A percentile compares a stretch with the other conserved stretches of the same genome.
phyloP scores from a whole-genome alignment of 2,113 vertebrate genomes.

The Atherinomorus stipes region DNA sequence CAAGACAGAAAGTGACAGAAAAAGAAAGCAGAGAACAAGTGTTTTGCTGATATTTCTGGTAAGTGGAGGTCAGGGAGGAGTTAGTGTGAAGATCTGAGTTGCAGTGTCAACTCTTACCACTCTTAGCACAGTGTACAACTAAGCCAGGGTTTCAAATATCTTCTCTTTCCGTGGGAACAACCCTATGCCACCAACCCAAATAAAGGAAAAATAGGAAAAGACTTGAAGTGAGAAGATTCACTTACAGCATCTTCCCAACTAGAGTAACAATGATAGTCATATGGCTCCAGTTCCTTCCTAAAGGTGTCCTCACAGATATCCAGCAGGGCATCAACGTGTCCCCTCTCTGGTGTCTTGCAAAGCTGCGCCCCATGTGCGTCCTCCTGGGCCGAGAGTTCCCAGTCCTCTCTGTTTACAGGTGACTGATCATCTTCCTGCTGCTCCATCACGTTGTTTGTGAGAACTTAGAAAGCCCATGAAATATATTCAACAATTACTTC shows the following conservation, averaged over 20 bases:
- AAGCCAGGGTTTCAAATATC: no score
- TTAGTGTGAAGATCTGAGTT: no score
- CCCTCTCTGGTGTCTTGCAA: slow-evolving; percentile 57
- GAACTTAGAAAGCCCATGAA: background rate
- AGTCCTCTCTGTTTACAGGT: slow-evolving; percentile 15
- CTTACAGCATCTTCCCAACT: slow-evolving; percentile 90
- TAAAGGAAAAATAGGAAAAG: no score
- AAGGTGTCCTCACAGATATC: slow-evolving; percentile 80
- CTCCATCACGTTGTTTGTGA: slow-evolving; percentile 38
- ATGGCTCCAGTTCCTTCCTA: slow-evolving; percentile 68
- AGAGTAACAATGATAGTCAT: slow-evolving; percentile 64
- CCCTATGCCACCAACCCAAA: no score
- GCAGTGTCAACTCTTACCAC: no score
- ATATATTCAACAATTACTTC: no score
- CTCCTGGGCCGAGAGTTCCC: background rate
- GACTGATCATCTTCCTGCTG: slow-evolving; percentile 13
- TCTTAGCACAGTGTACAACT: no score
- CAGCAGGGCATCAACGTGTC: slow-evolving; percentile 79
- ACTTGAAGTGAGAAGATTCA: slow-evolving; percentile 1
- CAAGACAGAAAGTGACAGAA: no score
- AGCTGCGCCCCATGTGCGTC: background rate
- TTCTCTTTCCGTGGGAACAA: no score
- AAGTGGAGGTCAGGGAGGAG: no score
- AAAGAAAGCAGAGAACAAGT: no score
- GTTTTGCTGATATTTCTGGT: no score